Percentiles rank a stretch among this genome's conserved stretches.
Conservation (phyloP, 2,797 vertebrate species). For the Lepilemur ruficaudatus region DNA sequence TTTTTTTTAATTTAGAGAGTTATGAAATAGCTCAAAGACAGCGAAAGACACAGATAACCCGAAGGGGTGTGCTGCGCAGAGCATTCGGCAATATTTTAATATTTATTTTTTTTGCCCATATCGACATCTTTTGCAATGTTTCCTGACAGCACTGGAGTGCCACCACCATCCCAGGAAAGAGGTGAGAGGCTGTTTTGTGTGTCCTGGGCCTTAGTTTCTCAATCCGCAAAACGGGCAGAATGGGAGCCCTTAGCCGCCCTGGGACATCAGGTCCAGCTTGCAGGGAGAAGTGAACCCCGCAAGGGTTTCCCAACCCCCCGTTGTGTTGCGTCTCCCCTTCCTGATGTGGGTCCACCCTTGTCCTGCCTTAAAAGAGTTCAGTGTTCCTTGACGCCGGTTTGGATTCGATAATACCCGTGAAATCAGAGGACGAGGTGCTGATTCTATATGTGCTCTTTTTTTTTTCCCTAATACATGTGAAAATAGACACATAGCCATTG, state of each 20-base stretch:
- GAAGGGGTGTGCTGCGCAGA: not conserved
- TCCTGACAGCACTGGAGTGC: not conserved
- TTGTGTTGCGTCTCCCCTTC: not conserved
- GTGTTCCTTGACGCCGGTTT: not conserved
- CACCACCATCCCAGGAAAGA: not conserved
- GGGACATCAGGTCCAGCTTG: not conserved
- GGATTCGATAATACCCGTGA: not conserved
- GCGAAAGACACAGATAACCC: not conserved
- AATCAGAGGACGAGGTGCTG: not conserved
- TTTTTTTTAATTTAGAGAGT: not conserved
- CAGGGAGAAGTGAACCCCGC: no score
- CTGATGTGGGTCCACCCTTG: not conserved
- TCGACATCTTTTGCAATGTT: not conserved
- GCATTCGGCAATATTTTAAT: not conserved
- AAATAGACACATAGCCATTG: not conserved
- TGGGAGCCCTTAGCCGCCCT: not conserved
- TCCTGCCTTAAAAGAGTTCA: not conserved
- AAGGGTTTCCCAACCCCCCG: accelerated
- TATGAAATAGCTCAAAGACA: not conserved
- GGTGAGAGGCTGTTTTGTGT: not conserved
- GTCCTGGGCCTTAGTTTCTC: not conserved
- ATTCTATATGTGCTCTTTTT: not conserved
- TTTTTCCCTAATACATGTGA: not conserved
- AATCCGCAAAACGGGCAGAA: not conserved
- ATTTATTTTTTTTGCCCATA: not conserved